These are phyloP conservation scores for Oncorhynchus keta DNA, from an alignment of 2,113 vertebrate genomes.

Conservation along the genomic window DNA sequence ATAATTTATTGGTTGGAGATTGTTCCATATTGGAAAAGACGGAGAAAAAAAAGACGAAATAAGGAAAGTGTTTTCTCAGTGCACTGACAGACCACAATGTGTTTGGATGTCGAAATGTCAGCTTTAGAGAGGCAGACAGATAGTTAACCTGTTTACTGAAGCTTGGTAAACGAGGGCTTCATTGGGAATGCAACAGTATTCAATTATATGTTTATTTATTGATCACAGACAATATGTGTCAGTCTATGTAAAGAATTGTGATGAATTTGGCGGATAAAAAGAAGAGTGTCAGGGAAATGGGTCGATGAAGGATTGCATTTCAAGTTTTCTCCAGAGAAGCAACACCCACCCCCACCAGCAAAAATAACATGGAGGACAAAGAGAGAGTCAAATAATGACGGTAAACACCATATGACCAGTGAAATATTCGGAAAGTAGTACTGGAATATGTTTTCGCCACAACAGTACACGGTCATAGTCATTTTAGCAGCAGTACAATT, in stretches of 20 bases:
- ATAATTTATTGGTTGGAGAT: constrained; percentile 86
- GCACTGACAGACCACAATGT: constrained; percentile 58
- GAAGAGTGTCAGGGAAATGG: constrained; percentile 69
- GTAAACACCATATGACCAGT: not conserved
- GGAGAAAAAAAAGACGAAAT: constrained; percentile 40
- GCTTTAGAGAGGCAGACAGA: constrained; percentile 63
- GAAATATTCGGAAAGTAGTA: not conserved
- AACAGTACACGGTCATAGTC: not conserved
- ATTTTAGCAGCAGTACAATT: not conserved
- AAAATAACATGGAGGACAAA: not conserved
- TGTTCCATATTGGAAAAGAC: constrained; percentile 64
- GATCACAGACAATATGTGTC: constrained; percentile 72
- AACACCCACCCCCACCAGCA: not conserved
- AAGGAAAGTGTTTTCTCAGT: constrained; percentile 54
- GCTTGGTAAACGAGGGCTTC: constrained; percentile 76
- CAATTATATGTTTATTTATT: constrained; percentile 77
- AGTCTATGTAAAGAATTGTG: constrained; percentile 62
- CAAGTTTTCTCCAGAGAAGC: constrained; percentile 55
- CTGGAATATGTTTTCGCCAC: not conserved
- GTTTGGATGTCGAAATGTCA: constrained; percentile 76
- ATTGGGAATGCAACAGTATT: constrained; percentile 74
- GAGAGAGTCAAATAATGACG: not conserved
- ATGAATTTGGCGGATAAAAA: constrained; percentile 66
- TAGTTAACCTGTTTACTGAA: constrained; percentile 70
- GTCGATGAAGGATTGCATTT: constrained; percentile 69